Evolutionary conservation across 2,888 invertebrate genomes (phyloP).

Genomic region (Ischnura elegans): DNA sequence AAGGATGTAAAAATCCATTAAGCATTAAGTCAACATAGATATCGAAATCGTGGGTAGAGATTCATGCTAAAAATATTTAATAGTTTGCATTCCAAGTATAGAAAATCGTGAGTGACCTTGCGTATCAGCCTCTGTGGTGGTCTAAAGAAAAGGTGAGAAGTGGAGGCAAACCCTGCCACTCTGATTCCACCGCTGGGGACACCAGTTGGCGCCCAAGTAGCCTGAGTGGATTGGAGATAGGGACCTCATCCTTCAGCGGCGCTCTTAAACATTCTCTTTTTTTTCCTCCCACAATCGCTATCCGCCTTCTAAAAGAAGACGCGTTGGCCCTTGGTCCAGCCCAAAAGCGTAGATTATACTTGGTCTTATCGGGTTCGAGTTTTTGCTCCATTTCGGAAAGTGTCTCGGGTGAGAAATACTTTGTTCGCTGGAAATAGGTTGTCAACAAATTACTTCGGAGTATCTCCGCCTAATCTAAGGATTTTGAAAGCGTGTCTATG

Average conservation of each 20-base stretch:
- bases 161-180: no score
- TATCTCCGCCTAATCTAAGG: neutral
- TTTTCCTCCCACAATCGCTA: neutral
- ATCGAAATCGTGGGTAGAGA: no score
- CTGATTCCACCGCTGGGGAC: no score
- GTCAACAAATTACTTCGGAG: neutral
- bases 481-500: neutral
- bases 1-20: no score
- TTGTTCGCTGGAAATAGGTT: neutral
- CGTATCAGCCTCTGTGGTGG: no score
- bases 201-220: no score
- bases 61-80: no score
- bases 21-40: no score
- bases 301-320: neutral
- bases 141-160: no score
- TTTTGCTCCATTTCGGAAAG: neutral
- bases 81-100: no score
- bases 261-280: neutral
- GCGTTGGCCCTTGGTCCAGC: neutral
- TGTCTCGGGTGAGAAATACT: neutral
- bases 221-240: neutral
- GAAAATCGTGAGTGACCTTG: no score
- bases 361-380: neutral
- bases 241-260: neutral
- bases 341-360: neutral